A percentile compares a stretch with the other conserved stretches of the same genome.
These are phyloP conservation scores for Marmota flaviventris DNA, from an alignment of 2,113 vertebrate species.

Conservation along the genomic window DNA sequence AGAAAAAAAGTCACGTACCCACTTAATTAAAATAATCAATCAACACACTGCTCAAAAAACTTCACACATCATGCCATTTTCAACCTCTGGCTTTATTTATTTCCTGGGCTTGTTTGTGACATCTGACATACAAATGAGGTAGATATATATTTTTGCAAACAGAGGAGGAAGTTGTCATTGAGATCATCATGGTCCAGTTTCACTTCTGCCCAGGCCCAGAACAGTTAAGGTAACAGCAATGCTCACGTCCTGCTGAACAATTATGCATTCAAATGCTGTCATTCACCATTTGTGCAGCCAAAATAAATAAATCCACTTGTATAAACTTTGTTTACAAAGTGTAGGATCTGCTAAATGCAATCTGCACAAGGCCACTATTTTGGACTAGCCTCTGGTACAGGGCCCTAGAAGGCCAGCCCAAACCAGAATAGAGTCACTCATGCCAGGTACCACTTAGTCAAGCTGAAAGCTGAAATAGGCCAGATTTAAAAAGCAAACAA, in stretches of 20 bases:
- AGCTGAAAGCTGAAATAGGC: not conserved
- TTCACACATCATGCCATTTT: not conserved
- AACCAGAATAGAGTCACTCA: not conserved
- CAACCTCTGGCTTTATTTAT: not conserved
- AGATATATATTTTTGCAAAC: not conserved
- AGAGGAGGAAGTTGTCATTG: not conserved
- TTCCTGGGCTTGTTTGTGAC: not conserved
- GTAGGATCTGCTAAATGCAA: not conserved
- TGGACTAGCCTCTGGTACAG: not conserved
- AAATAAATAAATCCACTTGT: not conserved
- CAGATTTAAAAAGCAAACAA: not conserved
- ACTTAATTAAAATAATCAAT: not conserved
- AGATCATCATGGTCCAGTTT: not conserved
- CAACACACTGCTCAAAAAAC: not conserved
- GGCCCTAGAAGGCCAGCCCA: not conserved
- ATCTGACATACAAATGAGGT: not conserved
- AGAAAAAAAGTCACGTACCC: not conserved
- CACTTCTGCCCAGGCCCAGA: not conserved
- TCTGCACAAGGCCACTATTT: not conserved
- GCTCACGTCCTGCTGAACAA: fast-evolving
- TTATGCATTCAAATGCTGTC: not conserved
- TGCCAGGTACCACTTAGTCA: not conserved
- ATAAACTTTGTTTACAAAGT: not conserved
- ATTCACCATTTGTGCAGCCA: not conserved
- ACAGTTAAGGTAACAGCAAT: not conserved